Evolutionary conservation across 2,113 vertebrate species (phyloP), one percentile per base, ranked within the genome.

Genomic region (Zonotrichia leucophrys): DNA sequence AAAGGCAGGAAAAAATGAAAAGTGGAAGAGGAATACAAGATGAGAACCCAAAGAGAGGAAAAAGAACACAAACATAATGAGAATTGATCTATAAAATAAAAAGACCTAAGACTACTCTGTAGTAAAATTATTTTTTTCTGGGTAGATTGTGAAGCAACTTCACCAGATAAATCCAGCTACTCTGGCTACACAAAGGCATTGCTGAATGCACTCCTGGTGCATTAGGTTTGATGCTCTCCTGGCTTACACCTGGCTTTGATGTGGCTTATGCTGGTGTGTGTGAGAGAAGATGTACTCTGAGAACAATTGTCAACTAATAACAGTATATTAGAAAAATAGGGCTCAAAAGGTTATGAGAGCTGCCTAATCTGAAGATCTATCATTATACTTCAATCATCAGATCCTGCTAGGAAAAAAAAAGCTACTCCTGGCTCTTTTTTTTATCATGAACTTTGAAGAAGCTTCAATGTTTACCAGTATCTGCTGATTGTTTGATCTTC

Each of bases 401-500:
- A 56, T 67, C 50, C 28, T 44, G 41, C 28, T 49, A 70, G 60
- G 64, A 4, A 23, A 60, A 66, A 47, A 66, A 55, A 72, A 81
- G 22, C 50, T 59, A 62, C 79, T 70, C 77, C 52, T 69, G 39
- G 56, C 11, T 89, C 47, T 3, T 21, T 77, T 77, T 91, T 92
- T 60, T 62, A 39, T 58, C 58, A 46, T 33, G 62, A 80, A 92
- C 62, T 95, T 96, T 92, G 86, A 92, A 86, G 80, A 50, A 49
- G 47, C 42, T 91, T 90, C 80, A 58, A 44, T 88, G 85, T 96
- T 93, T 96, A 92, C 83, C 69, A 44, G 70, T 49, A 69, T 86
- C 87, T 90, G 39, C 89, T 94, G 89, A 92, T 76, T 92, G 79
- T 92, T 96, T 97, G 93, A 94, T 96, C 89, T 91, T 91, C 78